Evolutionary conservation across 1,140 invertebrate genomes (phyloP).

Genomic region (Lamellibrachia luymesi): DNA sequence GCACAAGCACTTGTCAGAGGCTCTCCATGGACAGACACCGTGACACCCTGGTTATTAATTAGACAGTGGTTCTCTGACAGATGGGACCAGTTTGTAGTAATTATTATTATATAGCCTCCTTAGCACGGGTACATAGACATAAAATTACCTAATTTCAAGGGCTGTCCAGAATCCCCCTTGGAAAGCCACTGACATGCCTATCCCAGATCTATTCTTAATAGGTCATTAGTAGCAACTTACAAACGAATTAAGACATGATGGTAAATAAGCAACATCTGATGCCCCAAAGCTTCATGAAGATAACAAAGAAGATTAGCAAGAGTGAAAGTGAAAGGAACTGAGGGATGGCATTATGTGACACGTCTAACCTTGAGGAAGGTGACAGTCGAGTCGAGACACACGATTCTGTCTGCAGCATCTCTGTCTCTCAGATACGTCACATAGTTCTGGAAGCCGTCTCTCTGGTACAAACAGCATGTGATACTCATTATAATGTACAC

Average conservation of each 20-base stretch:
- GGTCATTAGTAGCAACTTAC: neutral
- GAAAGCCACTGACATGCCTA: too few relatives aligned
- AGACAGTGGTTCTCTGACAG: too few relatives aligned
- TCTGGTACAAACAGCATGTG: conserved; percentile 31
- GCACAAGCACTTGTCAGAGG: too few relatives aligned
- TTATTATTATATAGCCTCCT: too few relatives aligned
- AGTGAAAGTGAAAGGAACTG: neutral
- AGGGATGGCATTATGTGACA: neutral
- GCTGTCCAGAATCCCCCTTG: too few relatives aligned
- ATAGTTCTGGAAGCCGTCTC: conserved; percentile 42
- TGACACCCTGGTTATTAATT: too few relatives aligned
- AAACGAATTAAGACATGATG: neutral
- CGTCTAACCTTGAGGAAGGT: conserved; percentile 38
- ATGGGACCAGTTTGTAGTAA: too few relatives aligned
- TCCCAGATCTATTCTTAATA: neutral
- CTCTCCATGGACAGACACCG: too few relatives aligned
- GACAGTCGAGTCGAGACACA: conserved; percentile 37
- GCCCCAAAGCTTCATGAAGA: neutral
- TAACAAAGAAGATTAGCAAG: neutral
- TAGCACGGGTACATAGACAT: too few relatives aligned
- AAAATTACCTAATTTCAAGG: too few relatives aligned
- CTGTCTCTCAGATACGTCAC: conserved; percentile 36
- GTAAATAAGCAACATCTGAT: neutral
- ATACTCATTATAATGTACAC: neutral
- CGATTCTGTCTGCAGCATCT: conserved; percentile 30